Evolutionary conservation across 2,888 invertebrate species (phyloP), one percentile per base, ranked within the genome.

Genomic region (Calameuta pallipes): DNA sequence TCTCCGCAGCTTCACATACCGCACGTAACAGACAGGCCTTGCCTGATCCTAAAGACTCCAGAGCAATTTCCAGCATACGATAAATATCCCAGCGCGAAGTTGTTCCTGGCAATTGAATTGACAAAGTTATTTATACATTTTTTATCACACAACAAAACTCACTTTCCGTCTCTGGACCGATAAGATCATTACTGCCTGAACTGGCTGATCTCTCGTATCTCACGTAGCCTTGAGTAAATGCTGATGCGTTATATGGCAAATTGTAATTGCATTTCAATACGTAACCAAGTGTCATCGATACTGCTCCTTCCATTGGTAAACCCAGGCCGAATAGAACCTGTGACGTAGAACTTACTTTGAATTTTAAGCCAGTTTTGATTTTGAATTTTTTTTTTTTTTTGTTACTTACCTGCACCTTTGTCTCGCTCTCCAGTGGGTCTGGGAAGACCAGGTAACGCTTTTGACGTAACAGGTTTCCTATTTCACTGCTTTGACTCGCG

Each of bases 1-100:
- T 92, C 85, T 94, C 94, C 0, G 96, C 95, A 37, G 95, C 94
- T 90, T 97, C 96, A 89, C 97, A 97, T 89, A 97, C 95, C 83
- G 95, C 94, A 85, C 95, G 94, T 82, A 96, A 92, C 84, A 97
- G 90, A 91, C 97, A 97, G 69, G 94, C 94, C 82, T 94, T 93
- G 41, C 89, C 89, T 70, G 80, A 81, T 77, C 85, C 87, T 73
- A 85, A 76, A 34, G 80, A 74, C 73, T 93, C 92, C 78, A 93
- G 92, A 90, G 94, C 93, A 75, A 93, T 93, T 84, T 94, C 94
- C 37, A 95, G 89, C 76, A 94, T 92, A 87, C 94, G 93, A 88
- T 95, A 95, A 80, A 95, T 92, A 84, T 93, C 94, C 95, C 95
- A 95, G 90, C 88, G 73, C 82, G 79, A 34, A 36, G 56, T 37